These are phyloP conservation scores for Nomia melanderi DNA, from an alignment of 1,140 invertebrate genomes.

Conservation along the genomic window DNA sequence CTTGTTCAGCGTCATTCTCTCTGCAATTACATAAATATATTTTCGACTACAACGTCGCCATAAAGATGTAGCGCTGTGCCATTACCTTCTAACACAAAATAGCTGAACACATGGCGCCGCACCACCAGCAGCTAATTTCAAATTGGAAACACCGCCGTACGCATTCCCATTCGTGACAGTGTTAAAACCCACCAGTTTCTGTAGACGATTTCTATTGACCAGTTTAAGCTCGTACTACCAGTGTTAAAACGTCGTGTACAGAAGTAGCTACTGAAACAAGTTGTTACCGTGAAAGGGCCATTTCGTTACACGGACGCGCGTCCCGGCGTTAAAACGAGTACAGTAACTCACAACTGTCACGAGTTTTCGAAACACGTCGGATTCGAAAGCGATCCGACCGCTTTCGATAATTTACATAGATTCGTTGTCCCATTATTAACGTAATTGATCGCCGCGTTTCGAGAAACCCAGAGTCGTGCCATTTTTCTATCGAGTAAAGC, in stretches of 20 bases:
- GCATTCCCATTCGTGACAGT: background rate
- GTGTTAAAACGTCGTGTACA: background rate
- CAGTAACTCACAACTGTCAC: background rate
- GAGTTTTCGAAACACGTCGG: background rate
- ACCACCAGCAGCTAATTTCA: too few relatives aligned
- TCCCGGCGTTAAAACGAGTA: background rate
- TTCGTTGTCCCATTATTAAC: background rate
- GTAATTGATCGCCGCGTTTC: background rate
- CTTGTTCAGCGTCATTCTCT: too few relatives aligned
- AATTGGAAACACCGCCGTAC: too few relatives aligned
- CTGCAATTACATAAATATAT: too few relatives aligned
- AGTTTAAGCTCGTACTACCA: background rate
- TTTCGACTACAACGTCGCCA: too few relatives aligned
- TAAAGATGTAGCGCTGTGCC: too few relatives aligned
- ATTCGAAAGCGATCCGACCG: conserved; percentile 37
- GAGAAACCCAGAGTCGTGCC: conserved; percentile 5
- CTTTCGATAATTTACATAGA: conserved; percentile 7
- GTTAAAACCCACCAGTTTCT: background rate
- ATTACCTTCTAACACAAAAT: too few relatives aligned
- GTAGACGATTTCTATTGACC: background rate
- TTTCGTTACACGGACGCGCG: background rate
- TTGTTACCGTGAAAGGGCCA: too few relatives aligned
- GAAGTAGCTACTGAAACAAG: background rate
- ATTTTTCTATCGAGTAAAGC: background rate
- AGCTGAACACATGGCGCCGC: too few relatives aligned